Base-by-base conservation (phyloP, 1,140 invertebrate species). In the Adoxophyes honmai region DNA sequence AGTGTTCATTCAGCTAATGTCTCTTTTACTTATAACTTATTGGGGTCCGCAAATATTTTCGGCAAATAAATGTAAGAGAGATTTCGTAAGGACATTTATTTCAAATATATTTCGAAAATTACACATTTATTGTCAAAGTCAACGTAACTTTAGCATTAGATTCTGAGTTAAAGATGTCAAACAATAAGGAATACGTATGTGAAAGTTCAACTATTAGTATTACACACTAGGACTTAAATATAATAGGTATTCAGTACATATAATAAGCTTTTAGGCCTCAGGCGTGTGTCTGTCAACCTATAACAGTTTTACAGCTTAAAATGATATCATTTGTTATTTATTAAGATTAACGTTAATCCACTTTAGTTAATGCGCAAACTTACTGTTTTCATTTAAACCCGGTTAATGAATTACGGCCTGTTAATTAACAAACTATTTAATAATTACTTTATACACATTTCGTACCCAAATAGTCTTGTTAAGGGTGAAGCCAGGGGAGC, bases 121-220 rank as follows among this genome's bases (percentile, higher is more conserved):
- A 83, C 76, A 86, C 81, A 85, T 81, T 86, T 86, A 86, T 86
- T 86, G 83, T 86, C 83, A 85, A 85, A 86, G 81, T 86, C 75
- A 86, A 86, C 78, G 74, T 85, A 86, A 86, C 68, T 35, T 75
- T 71, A 78, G 74, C 62, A 70, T 68, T 75, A 78, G 70, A 73
- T 73, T 65, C 54, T 55, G 58, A 73, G 70, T 66, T 60, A 65
- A 61, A 28, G 59, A 56, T 52, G 34, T 52, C 44, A 70, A 62
- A 65, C 39, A 63, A 73, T 56, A 55, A 57, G 57, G 60, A 63
- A 64, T 61, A 62, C 52, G 15, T 52, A 42, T 44, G 39, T 18
- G 35, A 16, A 59, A 15, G 14, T 11, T 57, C 13, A 59, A 53
- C 9, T 53, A 28, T 48, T 21, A 52, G 51, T 35, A n/a, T n/a